Percentiles rank a stretch among this genome's conserved stretches.
Conservation (phyloP, 2,888 invertebrate species). For the Mellilla xanthometata region DNA sequence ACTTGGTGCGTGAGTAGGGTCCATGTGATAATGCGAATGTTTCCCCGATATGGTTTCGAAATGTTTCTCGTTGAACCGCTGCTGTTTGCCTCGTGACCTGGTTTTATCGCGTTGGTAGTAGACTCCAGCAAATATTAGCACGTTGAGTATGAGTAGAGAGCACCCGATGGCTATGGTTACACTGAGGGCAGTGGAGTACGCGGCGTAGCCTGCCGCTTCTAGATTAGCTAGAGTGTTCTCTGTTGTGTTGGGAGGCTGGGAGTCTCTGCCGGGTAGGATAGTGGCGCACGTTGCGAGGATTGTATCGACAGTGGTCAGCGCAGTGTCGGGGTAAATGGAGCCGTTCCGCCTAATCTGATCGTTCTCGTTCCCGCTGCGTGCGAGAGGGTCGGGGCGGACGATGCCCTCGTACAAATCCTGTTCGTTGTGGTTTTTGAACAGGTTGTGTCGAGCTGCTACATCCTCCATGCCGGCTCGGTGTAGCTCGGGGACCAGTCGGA, state of each 20-base stretch:
- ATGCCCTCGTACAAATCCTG: constrained; percentile 94
- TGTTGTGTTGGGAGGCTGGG: constrained; percentile 77
- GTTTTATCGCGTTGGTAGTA: constrained; percentile 92
- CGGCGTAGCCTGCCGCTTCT: constrained; percentile 90
- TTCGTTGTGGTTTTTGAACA: constrained; percentile 94
- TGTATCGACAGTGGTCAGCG: constrained; percentile 87
- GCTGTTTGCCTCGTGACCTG: constrained; percentile 85
- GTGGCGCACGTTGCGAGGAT: constrained; percentile 88
- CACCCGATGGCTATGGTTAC: constrained; percentile 92
- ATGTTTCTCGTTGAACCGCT: constrained; percentile 86
- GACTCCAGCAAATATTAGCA: constrained; percentile 92
- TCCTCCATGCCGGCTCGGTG: constrained; percentile 95
- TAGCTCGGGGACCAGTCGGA: constrained; percentile 95
- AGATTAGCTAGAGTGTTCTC: constrained; percentile 90
- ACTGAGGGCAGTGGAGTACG: constrained; percentile 89
- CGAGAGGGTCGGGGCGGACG: constrained; percentile 92
- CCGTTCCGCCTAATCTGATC: constrained; percentile 83
- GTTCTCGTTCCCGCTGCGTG: constrained; percentile 82
- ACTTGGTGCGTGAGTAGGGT: constrained; percentile 89
- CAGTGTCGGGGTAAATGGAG: constrained; percentile 80
- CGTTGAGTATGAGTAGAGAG: constrained; percentile 90
- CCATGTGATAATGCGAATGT: constrained; percentile 90
- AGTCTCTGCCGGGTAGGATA: constrained; percentile 79
- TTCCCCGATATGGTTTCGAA: constrained; percentile 90
- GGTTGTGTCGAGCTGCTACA: constrained; percentile 92